A percentile compares a stretch with the other conserved stretches of the same genome.
Evolutionary conservation across 2,797 vertebrate species (phyloP).

Genomic region (Pygocentrus nattereri): DNA sequence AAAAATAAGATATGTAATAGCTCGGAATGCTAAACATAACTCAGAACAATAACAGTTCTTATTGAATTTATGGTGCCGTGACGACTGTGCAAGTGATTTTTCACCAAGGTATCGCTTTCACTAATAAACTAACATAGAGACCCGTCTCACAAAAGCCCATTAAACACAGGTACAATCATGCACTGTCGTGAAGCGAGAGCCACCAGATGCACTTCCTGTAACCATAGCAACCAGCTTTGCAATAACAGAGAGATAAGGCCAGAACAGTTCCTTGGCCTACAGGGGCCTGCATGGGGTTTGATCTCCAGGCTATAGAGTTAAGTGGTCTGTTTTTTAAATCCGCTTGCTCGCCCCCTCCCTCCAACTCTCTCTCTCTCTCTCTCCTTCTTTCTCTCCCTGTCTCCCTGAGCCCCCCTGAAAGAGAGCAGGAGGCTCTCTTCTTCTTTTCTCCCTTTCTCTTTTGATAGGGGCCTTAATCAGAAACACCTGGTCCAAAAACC

Average conservation of each 20-base stretch:
- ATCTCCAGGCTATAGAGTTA: conserved; percentile 52
- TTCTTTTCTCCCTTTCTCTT: conserved; percentile 48
- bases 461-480: conserved; percentile 74
- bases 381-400: conserved; percentile 21
- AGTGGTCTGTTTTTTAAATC: conserved; percentile 59
- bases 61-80: too few relatives aligned
- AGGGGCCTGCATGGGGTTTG: conserved; percentile 44
- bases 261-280: conserved; percentile 63
- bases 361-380: not conserved
- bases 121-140: not conserved
- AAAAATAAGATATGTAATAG: too few relatives aligned
- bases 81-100: not conserved
- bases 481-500: conserved; percentile 78
- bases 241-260: conserved; percentile 68
- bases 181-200: conserved; percentile 35
- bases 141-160: not conserved
- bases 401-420: not conserved
- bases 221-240: conserved; percentile 57
- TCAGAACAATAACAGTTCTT: too few relatives aligned
- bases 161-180: conserved; percentile 53
- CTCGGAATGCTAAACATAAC: too few relatives aligned
- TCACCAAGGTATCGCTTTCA: not conserved
- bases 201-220: conserved; percentile 46
- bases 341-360: conserved; percentile 33
- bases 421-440: too few relatives aligned